Base-by-base conservation (phyloP, 2,113 vertebrate species). In the Atherinomorus stipes region DNA sequence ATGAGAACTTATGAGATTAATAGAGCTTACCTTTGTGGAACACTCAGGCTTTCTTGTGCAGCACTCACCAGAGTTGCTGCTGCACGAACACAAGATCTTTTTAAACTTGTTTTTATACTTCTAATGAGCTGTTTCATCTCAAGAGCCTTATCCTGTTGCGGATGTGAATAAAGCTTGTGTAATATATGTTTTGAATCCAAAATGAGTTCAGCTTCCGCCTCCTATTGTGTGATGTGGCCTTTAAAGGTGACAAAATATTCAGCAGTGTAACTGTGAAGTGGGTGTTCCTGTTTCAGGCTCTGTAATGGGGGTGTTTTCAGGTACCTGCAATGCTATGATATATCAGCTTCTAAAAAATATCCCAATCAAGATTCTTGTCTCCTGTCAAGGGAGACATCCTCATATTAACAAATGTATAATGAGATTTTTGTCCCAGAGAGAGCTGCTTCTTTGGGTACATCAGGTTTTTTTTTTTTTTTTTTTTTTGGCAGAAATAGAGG, bases 71-170 rank as follows among this genome's bases (percentile, higher is more conserved):
- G 47, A 72, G 53, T 76, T 50, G 42, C 64, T 49, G 40, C 31
- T 34, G 31, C 31, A 34, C 31, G 9, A 34, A 21, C 75, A 45
- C 53, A 56, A 18, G 60, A 23, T 26, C 56, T 76, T 70, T 76
- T 61, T 51, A 22, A 26, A 8, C 21, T 51, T 73, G 49, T 78
- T 76, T 81, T 79, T 45, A 68, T 64, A 58, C 50, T 62, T 59
- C 66, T 85, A 81, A 87, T 88, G 83, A 85, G 83, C 78, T 64
- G 45, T 70, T 83, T 71, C 60, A 76, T 81, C 81, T 76, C 74
- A 50, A 64, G 26, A 67, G 68, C 45, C 47, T 84, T 74, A 69
- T 76, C 45, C 34, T 52, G 58, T 74, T 73, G 64, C 45, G 74
- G 58, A 76, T 84, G 69, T 77, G 51, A 70, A 74, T 74, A 83